These are phyloP conservation scores for Margarornis squamiger DNA, from an alignment of 2,797 vertebrate genomes.

Conservation along the genomic window DNA sequence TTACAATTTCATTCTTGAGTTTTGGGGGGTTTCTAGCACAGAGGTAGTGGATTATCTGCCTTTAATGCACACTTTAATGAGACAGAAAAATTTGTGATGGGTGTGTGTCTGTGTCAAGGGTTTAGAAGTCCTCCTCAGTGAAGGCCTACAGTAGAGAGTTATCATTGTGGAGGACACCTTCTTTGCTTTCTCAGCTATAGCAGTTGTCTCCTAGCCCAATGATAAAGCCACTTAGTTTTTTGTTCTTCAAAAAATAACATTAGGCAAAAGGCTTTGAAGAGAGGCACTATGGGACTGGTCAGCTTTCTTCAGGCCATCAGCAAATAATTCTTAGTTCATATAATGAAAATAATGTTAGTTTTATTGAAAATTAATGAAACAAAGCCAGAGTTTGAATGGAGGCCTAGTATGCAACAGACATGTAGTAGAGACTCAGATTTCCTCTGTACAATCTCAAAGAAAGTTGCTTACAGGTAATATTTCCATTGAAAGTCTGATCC, in stretches of 20 bases:
- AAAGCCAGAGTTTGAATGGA: neutral
- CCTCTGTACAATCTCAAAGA: neutral
- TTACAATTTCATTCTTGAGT: neutral
- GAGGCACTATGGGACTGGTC: neutral
- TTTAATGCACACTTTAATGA: constrained; percentile 12
- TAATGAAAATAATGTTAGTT: neutral
- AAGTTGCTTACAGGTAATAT: neutral
- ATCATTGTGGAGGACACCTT: neutral
- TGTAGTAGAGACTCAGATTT: neutral
- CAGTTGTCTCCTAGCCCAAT: neutral
- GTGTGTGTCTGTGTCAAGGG: neutral
- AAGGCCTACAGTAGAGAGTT: neutral
- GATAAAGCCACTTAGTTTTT: neutral
- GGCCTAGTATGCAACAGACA: neutral
- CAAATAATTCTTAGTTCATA: neutral
- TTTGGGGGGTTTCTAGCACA: constrained; percentile 12
- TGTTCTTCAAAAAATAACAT: neutral
- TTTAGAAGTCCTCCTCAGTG: neutral
- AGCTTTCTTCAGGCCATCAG: neutral
- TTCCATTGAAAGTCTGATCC: neutral
- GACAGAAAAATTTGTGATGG: neutral
- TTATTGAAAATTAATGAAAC: neutral
- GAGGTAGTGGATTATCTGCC: constrained; percentile 4
- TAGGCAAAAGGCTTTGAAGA: neutral
- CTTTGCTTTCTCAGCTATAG: neutral